Evolutionary conservation across 2,888 invertebrate genomes (phyloP), one percentile per base, ranked within the genome.

Genomic region (Mythimna vitellina): DNA sequence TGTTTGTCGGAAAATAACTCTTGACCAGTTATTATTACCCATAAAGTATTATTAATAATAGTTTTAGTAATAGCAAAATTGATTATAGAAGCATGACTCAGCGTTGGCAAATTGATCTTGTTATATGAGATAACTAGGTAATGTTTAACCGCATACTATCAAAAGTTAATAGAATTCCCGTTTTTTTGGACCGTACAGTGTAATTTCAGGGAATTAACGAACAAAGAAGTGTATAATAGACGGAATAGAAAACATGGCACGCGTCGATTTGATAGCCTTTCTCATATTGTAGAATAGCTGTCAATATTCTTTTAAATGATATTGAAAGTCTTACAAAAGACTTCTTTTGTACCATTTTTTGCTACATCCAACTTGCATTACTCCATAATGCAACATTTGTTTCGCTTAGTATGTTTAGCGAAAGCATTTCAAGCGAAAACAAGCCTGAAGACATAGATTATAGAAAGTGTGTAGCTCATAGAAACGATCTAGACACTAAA

Each of bases 371-470:
- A 68, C 68, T 65, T 72, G 46, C 57, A 56, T 35, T 64, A 56
- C 58, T 54, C 49, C 17, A 25, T 60, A 73, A 69, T 29, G 49
- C 58, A 72, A 77, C 46, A 77, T 73, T 61, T 58, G 66, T 70
- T 78, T 46, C 61, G 61, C 29, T 67, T 65, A 68, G 51, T 64
- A 76, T 81, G 81, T 68, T 65, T 20, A 67, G 64, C 73, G 73
- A 80, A 80, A 82, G 79, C 64, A 78, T 78, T 77, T 46, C 8
- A 29, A 51, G 53, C 68, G 82, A 82, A 70, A 82, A 73, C 66
- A 54, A 67, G 80, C 82, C 82, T 65, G 73, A 78, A 80, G 82
- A 82, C 79, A 82, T 78, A 77, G 78, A 81, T 65, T 61, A 78
- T 73, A 78, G 80, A 77, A 81, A 81, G 82, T 81, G 71, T 65